Base-by-base conservation (phyloP, 2,797 vertebrate species). In the Steatocranus sp. region DNA sequence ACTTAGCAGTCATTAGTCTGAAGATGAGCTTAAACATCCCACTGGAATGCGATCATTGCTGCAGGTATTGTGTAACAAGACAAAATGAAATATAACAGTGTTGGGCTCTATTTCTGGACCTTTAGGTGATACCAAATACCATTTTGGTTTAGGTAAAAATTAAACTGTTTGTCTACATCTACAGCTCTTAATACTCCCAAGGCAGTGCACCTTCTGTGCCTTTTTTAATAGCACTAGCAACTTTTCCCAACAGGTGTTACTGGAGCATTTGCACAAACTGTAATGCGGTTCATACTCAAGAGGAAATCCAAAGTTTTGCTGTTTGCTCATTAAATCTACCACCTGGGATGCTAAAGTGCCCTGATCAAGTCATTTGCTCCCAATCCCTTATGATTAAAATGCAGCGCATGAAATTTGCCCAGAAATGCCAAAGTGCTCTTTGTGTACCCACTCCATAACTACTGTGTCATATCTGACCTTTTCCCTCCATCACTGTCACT, bases 381-480 rank as follows among this genome's bases (percentile, higher is more conserved):
- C 5, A 32, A 66, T 83, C 76, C 75, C 54, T 53, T 38, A 61
- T 81, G 82, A 92, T 94, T 94, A 85, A 91, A 88, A 93, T 89
- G 89, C 90, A 75, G 78, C 6, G 12, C 87, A 90, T 84, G 30
- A 10, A 68, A 83, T 89, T 89, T 83, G 79, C 36, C 70, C 86
- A 91, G 87, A 96, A 95, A 95, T 94, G 94, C 90, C 93, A 95
- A 86, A 92, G 87, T 87, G 86, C 89, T 93, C 20, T 86, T 92
- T 90, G 83, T 88, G 91, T 88, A 93, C 78, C 66, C 63, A 68
- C 86, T 82, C 81, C 84, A 78, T 85, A 92, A 86, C 85, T 78
- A 85, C 86, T 54, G 76, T 92, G 91, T 92, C 93, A 93, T 90
- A 91, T 86, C 84, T 94, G 95, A 96, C 95, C 95, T 96, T 96